A percentile compares a stretch with the other conserved stretches of the same genome.
phyloP scores from a whole-genome alignment of 2,797 vertebrate species.

The Microchirus variegatus region DNA sequence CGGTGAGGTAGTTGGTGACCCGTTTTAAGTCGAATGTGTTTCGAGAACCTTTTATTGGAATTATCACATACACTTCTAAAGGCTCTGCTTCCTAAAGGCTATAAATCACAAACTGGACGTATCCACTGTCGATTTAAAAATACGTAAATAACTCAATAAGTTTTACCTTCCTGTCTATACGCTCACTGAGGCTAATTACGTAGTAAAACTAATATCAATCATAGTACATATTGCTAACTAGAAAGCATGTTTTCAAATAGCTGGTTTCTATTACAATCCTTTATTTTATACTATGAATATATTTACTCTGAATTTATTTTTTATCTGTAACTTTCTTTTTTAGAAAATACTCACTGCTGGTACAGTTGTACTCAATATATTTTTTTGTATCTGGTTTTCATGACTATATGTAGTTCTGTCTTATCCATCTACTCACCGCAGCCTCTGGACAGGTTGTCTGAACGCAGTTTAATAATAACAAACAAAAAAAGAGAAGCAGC shows the following conservation, averaged over 20 bases:
- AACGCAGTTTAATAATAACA: constrained; percentile 54
- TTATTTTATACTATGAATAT: constrained; percentile 88
- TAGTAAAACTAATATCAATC: constrained; percentile 65
- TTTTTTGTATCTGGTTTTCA: constrained; percentile 80
- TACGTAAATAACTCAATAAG: constrained; percentile 17
- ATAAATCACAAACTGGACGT: constrained; percentile 84
- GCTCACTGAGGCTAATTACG: constrained; percentile 79
- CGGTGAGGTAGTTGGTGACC: constrained; percentile 56
- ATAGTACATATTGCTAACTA: constrained; percentile 60
- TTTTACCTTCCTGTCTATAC: constrained; percentile 60
- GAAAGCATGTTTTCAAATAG: constrained; percentile 92
- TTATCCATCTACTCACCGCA: constrained; percentile 77
- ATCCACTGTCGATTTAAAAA: constrained; percentile 63
- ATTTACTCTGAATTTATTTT: constrained; percentile 92
- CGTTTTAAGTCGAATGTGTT: constrained; percentile 65
- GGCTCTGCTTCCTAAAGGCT: no score
- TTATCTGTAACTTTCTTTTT: constrained; percentile 88
- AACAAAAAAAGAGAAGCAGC: no score
- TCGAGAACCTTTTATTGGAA: constrained; percentile 70
- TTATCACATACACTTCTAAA: constrained; percentile 83
- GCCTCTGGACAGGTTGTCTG: constrained; percentile 88
- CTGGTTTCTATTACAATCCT: constrained; percentile 97
- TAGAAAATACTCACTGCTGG: constrained; percentile 98
- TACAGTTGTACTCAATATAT: constrained; percentile 94
- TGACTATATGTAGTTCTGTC: constrained; percentile 76